A percentile compares a stretch with the other conserved stretches of the same genome.
Conservation (phyloP, 2,888 invertebrate genomes). For the Neocrepidodera transversa region DNA sequence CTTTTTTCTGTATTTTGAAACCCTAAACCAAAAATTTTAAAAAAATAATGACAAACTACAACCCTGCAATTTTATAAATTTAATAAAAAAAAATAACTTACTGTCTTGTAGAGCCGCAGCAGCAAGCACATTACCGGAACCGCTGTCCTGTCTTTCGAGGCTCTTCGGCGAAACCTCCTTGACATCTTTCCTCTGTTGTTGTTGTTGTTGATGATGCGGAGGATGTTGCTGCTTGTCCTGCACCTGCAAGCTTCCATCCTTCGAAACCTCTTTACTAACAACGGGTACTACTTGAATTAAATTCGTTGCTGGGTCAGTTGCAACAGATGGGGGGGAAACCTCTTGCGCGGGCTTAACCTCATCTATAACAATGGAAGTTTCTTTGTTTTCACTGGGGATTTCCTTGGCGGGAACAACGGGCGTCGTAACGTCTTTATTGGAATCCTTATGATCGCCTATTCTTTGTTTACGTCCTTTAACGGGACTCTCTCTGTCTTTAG, state of each 20-base stretch:
- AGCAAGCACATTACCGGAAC: neutral
- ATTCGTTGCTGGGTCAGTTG: slow-evolving; percentile 19
- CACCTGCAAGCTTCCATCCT: neutral
- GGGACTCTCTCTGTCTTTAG: slow-evolving; percentile 59
- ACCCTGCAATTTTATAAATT: too few relatives aligned
- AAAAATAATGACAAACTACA: too few relatives aligned
- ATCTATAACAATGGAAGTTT: slow-evolving; percentile 44
- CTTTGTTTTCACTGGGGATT: slow-evolving; percentile 40
- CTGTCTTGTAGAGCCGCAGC: slow-evolving; percentile 14
- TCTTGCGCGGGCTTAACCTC: slow-evolving; percentile 17
- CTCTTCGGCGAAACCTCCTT: slow-evolving; percentile 8
- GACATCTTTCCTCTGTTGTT: slow-evolving; percentile 7
- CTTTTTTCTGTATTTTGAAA: too few relatives aligned
- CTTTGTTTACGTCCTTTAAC: slow-evolving; percentile 53
- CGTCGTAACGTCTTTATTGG: slow-evolving; percentile 18
- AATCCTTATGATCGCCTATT: slow-evolving; percentile 36
- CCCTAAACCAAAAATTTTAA: too few relatives aligned
- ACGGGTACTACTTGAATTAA: slow-evolving; percentile 27
- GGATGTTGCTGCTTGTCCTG: slow-evolving; percentile 5
- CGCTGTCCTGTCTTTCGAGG: slow-evolving; percentile 21
- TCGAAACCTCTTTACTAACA: slow-evolving; percentile 6
- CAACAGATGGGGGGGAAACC: slow-evolving; percentile 1
- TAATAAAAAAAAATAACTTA: too few relatives aligned
- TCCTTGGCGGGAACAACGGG: slow-evolving; percentile 34
- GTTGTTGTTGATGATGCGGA: neutral